Conservation (phyloP, 2,797 vertebrate species). For the Thaleichthys pacificus region DNA sequence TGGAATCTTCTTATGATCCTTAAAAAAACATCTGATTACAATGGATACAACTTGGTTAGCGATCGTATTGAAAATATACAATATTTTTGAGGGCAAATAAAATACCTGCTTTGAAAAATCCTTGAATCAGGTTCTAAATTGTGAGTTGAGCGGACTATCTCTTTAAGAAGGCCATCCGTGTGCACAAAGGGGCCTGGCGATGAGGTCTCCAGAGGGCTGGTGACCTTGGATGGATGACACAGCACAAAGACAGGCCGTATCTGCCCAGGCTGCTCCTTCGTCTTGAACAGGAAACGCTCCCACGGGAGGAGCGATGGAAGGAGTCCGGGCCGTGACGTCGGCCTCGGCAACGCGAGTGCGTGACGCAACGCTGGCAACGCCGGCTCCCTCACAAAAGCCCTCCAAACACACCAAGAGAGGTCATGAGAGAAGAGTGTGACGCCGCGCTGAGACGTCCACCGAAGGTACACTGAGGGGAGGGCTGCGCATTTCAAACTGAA, state of each 20-base stretch:
- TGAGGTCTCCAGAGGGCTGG: not conserved
- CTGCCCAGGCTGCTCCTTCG: no score
- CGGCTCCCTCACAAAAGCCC: conserved; percentile 32
- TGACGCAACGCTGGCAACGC: not conserved
- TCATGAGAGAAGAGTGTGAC: conserved; percentile 50
- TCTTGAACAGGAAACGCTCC: no score
- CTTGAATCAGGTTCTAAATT: no score
- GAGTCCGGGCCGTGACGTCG: no score
- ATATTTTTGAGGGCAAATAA: no score
- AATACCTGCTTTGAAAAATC: not conserved
- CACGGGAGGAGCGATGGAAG: no score
- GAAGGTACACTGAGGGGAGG: conserved; percentile 24
- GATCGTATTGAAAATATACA: not conserved
- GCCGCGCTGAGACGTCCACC: conserved; percentile 46
- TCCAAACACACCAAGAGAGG: conserved; percentile 43
- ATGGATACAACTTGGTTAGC: not conserved
- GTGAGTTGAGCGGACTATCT: not conserved
- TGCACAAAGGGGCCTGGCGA: not conserved
- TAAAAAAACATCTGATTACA: no score
- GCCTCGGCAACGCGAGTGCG: no score
- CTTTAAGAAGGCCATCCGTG: not conserved
- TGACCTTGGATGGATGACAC: not conserved
- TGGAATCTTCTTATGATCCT: not conserved
- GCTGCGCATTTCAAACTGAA: not conserved
- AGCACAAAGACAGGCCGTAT: no score